Evolutionary conservation across 2,888 invertebrate genomes (phyloP).

Genomic region (Ferdinandea cuprea): DNA sequence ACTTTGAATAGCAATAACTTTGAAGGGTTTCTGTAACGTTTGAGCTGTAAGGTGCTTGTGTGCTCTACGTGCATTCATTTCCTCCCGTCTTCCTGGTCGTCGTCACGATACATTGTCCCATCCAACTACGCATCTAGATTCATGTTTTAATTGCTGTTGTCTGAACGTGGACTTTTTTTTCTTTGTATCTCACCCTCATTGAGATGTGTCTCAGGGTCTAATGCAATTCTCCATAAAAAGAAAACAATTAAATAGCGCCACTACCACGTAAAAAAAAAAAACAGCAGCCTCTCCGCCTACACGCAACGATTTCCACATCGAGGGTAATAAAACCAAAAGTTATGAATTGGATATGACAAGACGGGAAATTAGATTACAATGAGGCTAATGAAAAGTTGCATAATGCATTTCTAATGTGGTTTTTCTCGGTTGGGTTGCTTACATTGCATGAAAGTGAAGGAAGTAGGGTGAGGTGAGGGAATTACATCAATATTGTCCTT

Average conservation of each 20-base stretch:
- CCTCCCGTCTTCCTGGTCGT: too few relatives aligned
- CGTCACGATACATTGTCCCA: constrained; percentile 3
- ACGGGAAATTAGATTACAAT: constrained; percentile 30
- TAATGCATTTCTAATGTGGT: constrained; percentile 18
- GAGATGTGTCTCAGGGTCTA: too few relatives aligned
- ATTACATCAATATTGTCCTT: constrained; percentile 10
- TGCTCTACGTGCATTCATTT: too few relatives aligned
- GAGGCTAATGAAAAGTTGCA: constrained; percentile 34
- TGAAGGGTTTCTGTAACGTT: too few relatives aligned
- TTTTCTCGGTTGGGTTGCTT: too few relatives aligned
- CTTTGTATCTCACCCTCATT: too few relatives aligned
- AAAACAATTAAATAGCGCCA: too few relatives aligned
- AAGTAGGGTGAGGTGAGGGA: background rate
- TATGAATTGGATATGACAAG: constrained; percentile 19
- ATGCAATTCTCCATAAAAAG: too few relatives aligned
- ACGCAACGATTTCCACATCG: background rate
- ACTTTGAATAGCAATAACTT: too few relatives aligned
- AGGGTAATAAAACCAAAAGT: constrained; percentile 8
- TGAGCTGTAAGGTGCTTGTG: too few relatives aligned
- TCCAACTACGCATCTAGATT: constrained; percentile 1
- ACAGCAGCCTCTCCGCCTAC: constrained; percentile 1
- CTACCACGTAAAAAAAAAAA: too few relatives aligned
- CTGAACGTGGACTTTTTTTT: constrained; percentile 3
- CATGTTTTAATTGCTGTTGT: constrained; percentile 20
- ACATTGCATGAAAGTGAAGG: too few relatives aligned